These are phyloP conservation scores for Trachops cirrhosus DNA, from an alignment of 2,797 vertebrate genomes.

Conservation along the genomic window DNA sequence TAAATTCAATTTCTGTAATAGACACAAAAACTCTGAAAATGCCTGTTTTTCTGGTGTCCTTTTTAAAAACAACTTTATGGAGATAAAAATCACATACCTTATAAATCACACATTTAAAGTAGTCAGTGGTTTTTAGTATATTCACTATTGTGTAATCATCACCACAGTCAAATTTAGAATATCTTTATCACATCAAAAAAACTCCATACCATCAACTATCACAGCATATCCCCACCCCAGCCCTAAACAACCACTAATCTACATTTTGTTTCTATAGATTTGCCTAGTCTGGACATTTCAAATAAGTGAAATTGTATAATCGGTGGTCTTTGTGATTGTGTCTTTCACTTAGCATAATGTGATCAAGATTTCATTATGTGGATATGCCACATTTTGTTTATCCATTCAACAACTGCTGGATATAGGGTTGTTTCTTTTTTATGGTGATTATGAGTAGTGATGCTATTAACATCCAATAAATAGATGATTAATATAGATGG, in stretches of 20 bases:
- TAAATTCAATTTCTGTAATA: background rate
- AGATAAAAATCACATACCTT: background rate
- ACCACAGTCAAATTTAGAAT: background rate
- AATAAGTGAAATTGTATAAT: background rate
- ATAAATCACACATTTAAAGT: background rate
- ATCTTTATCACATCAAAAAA: background rate
- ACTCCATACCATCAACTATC: background rate
- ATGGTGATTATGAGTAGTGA: background rate
- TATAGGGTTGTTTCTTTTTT: background rate
- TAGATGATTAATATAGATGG: background rate
- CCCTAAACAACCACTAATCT: background rate
- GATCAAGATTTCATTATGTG: background rate
- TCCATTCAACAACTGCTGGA: background rate
- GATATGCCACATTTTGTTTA: background rate
- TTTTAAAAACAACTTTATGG: background rate
- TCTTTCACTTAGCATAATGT: background rate
- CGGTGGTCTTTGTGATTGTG: background rate
- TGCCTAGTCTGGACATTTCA: background rate
- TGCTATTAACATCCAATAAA: background rate
- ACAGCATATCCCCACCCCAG: background rate
- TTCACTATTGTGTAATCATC: background rate
- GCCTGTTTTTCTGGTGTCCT: background rate
- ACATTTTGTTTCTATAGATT: background rate
- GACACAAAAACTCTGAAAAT: background rate
- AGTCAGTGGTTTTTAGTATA: background rate